These are phyloP conservation scores for Brenthis daphne DNA, from an alignment of 2,888 invertebrate genomes.

Conservation along the genomic window DNA sequence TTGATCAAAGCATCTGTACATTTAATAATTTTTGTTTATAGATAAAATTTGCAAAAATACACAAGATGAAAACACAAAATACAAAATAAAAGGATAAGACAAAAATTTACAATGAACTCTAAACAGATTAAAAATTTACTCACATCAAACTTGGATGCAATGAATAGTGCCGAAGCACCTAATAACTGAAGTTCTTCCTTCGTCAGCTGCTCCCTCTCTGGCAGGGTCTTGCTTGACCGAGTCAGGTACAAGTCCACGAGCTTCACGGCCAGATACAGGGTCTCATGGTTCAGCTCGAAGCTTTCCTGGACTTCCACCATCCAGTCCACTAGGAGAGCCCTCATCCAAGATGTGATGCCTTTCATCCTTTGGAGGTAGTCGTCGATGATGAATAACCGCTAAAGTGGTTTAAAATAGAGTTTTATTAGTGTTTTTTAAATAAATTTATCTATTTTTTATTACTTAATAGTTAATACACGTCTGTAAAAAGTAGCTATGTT, in stretches of 20 bases:
- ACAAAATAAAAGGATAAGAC: not conserved
- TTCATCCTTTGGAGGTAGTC: constrained; percentile 92
- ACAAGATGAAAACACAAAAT: not conserved
- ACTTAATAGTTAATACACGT: not conserved
- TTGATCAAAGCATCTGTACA: too few species aligned
- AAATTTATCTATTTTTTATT: not conserved
- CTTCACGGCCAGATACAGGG: constrained; percentile 97
- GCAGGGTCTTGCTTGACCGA: constrained; percentile 55
- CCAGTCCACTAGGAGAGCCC: constrained; percentile 98
- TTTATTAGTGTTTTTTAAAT: not conserved
- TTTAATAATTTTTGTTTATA: constrained; percentile 33
- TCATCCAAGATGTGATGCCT: constrained; percentile 92
- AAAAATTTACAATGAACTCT: too few species aligned
- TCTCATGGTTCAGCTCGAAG: constrained; percentile 99
- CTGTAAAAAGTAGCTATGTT: too few species aligned
- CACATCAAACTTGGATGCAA: constrained; percentile 98
- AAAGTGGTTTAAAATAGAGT: constrained; percentile 44
- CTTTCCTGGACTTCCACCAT: constrained; percentile 99
- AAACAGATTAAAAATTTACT: not conserved
- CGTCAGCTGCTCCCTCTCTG: constrained; percentile 81
- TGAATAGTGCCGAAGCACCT: constrained; percentile 95
- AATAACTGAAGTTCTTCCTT: constrained; percentile 95
- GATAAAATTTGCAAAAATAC: not conserved
- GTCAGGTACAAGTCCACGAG: constrained; percentile 94
- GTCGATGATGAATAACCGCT: constrained; percentile 86